phyloP scores from a whole-genome alignment of 2,797 vertebrate species.

The Sternotherus odoratus region DNA sequence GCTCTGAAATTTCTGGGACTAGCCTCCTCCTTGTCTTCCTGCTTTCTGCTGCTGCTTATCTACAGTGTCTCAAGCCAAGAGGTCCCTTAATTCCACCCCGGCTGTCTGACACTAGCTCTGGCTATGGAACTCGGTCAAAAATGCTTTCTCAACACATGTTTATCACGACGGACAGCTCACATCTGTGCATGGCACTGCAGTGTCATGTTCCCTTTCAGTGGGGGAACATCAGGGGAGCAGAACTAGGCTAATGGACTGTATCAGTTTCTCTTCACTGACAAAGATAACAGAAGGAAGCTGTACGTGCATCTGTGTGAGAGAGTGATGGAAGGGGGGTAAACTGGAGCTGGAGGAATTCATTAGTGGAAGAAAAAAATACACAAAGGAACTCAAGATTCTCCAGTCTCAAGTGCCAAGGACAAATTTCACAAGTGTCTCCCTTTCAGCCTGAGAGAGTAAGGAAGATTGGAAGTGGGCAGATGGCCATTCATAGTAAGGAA shows the following conservation, averaged over 20 bases:
- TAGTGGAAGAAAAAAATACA: neutral
- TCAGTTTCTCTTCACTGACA: conserved; percentile 49
- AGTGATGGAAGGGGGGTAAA: neutral
- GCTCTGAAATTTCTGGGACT: conserved; percentile 56
- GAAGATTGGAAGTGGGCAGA: neutral
- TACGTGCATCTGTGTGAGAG: neutral
- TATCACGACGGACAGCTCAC: conserved; percentile 61
- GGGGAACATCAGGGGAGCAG: conserved; percentile 23
- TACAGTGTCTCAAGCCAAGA: conserved; percentile 53
- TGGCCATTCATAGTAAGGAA: neutral
- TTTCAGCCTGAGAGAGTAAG: neutral
- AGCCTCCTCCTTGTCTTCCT: conserved; percentile 28
- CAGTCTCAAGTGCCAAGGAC: rapidly evolving
- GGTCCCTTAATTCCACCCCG: conserved; percentile 55
- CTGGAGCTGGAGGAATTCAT: neutral
- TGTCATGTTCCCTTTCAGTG: conserved; percentile 30
- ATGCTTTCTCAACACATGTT: conserved; percentile 61
- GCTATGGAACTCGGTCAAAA: conserved; percentile 58
- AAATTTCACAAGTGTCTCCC: rapidly evolving
- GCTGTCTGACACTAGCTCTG: conserved; percentile 44
- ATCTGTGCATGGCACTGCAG: conserved; percentile 57
- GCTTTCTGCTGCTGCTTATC: conserved; percentile 69
- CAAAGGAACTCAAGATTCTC: neutral
- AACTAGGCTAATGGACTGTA: conserved; percentile 45
- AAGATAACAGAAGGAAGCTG: conserved; percentile 49